Evolutionary conservation across 2,797 vertebrate genomes (phyloP), one percentile per base, ranked within the genome.

Genomic region (Pipistrellus pygmaeus): DNA sequence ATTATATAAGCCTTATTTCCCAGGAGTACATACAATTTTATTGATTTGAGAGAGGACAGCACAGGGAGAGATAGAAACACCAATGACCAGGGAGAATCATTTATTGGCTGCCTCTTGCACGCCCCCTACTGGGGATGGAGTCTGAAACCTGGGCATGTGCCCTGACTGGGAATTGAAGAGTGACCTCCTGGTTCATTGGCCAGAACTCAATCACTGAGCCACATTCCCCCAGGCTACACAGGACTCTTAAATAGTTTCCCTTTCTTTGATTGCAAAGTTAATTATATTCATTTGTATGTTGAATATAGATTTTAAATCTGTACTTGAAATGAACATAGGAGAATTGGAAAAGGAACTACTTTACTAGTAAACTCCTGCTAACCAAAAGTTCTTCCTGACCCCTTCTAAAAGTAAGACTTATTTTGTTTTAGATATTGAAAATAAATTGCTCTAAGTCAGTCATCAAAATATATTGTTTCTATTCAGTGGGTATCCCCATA

Each of bases 231-330:
- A 30, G 60, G 27, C 27, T 20, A 72, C 85, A 21, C 21, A 71
- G n/a, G 88, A 15, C 82, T 96, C 44, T 97, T 91, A 84, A 95
- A 83, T 35, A 90, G 35, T 62, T 94, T 72, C 38, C 17, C 83
- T 75, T 96, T 84, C 21, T 95, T 95, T 96, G 60, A 91, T 89
- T 96, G 86, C 66, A 53, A 88, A 96, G 57, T 96, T 96, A 83
- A 97, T 96, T 96, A 88, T 35, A 73, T 95, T 95, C 5, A 85
- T 93, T 93, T 96, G 27, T 73, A 96, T n/a, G 20, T 72, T 95
- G 95, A 96, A 97, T 78, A 93, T 64, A 73, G 8, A 76, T 89
- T 93, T 97, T 95, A 85, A 95, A 94, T 21, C 55, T 89, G 3
- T 51, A 69, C 93, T 93, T 95, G n/a, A 62, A 97, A 66, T 87